Evolutionary conservation across 1,140 invertebrate species (phyloP), one percentile per base, ranked within the genome.

Genomic region (Hyposmocoma kahamanoa): DNA sequence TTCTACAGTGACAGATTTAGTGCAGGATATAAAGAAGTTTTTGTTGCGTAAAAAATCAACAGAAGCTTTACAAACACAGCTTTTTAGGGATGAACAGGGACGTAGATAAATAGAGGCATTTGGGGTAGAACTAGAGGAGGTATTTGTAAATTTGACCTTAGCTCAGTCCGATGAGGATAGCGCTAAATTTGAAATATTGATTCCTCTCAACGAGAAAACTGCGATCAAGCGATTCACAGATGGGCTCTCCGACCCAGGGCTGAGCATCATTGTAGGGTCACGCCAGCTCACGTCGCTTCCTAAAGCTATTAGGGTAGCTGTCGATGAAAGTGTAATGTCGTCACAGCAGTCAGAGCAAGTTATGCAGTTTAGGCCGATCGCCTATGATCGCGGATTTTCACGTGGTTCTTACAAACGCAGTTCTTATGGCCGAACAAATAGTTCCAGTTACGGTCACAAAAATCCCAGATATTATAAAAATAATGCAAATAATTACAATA

Each of bases 121-220:
- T 15, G 38, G 47, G 9, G 10, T 18, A 1, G 24, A 49, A 11
- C 21, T 49, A 18, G 47, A 49, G 19, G 26, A 42, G 1, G 13
- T 49, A 28, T 49, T 49, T 21, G 47, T 49, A 8, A 42, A 49
- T 32, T 15, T 42, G 22, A 49, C 47, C 2, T 28, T 49, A 30
- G 22, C 47, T n/a, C 38, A 49, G 10, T 13, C 47, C 3, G 47
- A 49, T 21, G 39, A 20, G 0, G 38, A 49, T 42, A 17, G 6
- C 17, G 15, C 6, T 3, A 42, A 26, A 20, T 42, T 24, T 19
- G 38, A 30, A 8, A 34, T 49, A 20, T 13, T 49, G 8, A 22
- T 24, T 15, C 38, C 38, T 1, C 1, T 49, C 0, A 49, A 42
- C 28, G 47, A 49, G 22, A 48, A 48, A 19, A 19, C 10, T n/a